Evolutionary conservation across 2,113 vertebrate species (phyloP).

Genomic region (Hemiscyllium ocellatum): DNA sequence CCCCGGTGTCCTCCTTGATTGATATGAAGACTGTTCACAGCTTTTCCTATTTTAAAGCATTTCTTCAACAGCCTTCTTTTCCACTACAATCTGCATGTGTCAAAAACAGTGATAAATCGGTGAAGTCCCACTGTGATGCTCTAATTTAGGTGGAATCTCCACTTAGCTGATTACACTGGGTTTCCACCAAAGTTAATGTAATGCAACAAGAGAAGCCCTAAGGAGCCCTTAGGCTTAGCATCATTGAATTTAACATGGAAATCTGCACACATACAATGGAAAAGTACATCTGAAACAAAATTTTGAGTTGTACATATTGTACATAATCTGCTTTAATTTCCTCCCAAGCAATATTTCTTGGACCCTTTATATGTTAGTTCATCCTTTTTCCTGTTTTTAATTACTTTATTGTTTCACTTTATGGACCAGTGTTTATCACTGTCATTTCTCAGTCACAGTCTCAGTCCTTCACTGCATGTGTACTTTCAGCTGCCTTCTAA

Average conservation of each 20-base stretch:
- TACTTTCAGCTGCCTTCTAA: not conserved
- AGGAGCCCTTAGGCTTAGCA: not conserved
- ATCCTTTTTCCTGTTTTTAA: no score
- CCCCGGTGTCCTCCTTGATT: not conserved
- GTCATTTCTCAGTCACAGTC: not conserved
- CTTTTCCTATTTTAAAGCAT: not conserved
- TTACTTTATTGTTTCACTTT: not conserved
- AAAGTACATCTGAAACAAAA: not conserved
- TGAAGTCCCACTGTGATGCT: not conserved
- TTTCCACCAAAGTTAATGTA: not conserved
- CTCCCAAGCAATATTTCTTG: not conserved
- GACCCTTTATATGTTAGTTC: not conserved
- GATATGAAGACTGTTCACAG: not conserved
- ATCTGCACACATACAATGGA: not conserved
- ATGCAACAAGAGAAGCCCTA: not conserved
- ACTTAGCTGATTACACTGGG: not conserved
- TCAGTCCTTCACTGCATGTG: not conserved
- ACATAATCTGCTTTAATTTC: not conserved
- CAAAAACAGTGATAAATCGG: not conserved
- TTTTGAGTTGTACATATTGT: not conserved
- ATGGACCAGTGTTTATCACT: not conserved
- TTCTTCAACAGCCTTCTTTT: not conserved
- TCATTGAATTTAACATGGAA: not conserved
- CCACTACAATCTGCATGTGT: not conserved
- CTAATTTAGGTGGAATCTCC: not conserved